Conservation (phyloP, 1,140 invertebrate genomes). For the Brachionus sp. region DNA sequence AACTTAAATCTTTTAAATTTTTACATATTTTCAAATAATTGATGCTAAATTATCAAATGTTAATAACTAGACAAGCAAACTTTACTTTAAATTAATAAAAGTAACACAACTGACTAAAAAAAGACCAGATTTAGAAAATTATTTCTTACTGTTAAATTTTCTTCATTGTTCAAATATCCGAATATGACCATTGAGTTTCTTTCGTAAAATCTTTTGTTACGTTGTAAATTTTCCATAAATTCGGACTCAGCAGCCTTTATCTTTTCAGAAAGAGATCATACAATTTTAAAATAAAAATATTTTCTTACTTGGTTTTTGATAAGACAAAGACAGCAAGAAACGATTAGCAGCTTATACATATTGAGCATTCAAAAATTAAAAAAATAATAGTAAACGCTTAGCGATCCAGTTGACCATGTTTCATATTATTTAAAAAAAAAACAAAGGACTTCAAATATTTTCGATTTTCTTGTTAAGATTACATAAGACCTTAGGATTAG, state of each 20-base stretch:
- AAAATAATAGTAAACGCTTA: neutral
- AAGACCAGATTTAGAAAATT: neutral
- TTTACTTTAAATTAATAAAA: no score
- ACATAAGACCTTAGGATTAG: constrained; percentile 23
- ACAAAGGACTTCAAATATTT: neutral
- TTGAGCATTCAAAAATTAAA: neutral
- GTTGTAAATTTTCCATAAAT: neutral
- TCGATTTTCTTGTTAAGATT: constrained; percentile 1
- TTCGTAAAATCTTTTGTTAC: neutral
- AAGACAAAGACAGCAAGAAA: neutral
- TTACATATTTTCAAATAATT: no score
- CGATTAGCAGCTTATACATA: neutral
- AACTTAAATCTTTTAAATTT: no score
- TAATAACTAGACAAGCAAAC: no score
- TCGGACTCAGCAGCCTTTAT: neutral
- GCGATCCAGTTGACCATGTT: neutral
- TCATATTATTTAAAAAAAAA: neutral
- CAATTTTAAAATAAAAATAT: neutral
- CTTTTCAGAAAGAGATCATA: neutral
- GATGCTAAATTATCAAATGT: no score
- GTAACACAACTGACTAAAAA: no score
- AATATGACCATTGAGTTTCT: neutral
- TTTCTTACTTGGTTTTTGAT: neutral
- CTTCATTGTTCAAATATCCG: neutral
- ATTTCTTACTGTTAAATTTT: neutral